These are phyloP conservation scores for Nemurella pictetii DNA, from an alignment of 2,888 invertebrate genomes.

Conservation along the genomic window DNA sequence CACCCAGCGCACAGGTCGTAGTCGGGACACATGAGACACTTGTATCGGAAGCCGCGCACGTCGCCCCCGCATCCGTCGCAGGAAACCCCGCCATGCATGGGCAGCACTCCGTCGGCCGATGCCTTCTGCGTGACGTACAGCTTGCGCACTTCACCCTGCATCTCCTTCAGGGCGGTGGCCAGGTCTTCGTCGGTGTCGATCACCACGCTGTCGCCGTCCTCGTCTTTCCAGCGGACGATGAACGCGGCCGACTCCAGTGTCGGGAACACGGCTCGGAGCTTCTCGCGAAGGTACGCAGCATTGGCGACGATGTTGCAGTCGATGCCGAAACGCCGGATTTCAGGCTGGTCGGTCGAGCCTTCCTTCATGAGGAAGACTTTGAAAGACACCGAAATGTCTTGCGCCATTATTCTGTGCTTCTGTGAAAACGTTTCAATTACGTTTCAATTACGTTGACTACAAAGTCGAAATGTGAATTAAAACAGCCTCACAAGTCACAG, in stretches of 20 bases:
- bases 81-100: slow-evolving; percentile 60
- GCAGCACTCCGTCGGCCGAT: background rate
- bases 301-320: slow-evolving; percentile 58
- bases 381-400: slow-evolving; percentile 52
- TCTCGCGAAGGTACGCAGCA: slow-evolving; percentile 60
- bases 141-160: slow-evolving; percentile 51
- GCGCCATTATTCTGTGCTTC: slow-evolving; percentile 29
- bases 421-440: background rate
- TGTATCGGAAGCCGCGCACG: slow-evolving; percentile 81
- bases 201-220: slow-evolving; percentile 65
- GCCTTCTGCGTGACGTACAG: slow-evolving; percentile 48
- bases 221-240: slow-evolving; percentile 66
- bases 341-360: slow-evolving; percentile 52
- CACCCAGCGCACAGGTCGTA: slow-evolving; percentile 80
- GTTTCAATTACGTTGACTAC: background rate
- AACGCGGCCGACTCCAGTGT: slow-evolving; percentile 56
- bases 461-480: background rate
- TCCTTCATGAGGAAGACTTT: slow-evolving; percentile 56
- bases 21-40: slow-evolving; percentile 78
- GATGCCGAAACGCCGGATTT: slow-evolving; percentile 66
- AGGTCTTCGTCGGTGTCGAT: slow-evolving; percentile 70
- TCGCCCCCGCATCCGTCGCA: slow-evolving; percentile 74
- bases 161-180: slow-evolving; percentile 60
- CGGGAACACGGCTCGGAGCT: slow-evolving; percentile 62
- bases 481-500: too few relatives aligned